These are phyloP conservation scores for Catamblyrhynchus diadema DNA, from an alignment of 2,797 vertebrate species.

Conservation along the genomic window DNA sequence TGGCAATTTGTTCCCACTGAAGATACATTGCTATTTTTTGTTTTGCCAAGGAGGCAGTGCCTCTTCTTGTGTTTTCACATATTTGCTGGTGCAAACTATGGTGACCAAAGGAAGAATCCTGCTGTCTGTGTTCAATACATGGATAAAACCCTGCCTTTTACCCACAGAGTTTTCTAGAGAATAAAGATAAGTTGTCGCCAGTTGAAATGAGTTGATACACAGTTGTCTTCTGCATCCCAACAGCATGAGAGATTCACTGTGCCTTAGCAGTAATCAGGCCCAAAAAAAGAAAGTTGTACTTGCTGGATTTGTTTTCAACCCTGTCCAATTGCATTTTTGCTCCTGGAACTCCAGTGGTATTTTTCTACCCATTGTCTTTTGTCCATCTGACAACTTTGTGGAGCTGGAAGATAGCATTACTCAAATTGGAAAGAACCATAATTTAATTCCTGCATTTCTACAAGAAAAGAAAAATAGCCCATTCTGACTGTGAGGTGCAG, in stretches of 20 bases:
- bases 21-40: not conserved
- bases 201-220: not conserved
- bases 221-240: not conserved
- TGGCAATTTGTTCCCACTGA: not conserved
- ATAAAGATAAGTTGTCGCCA: not conserved
- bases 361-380: not conserved
- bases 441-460: not conserved
- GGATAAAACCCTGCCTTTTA: not conserved
- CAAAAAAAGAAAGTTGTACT: not conserved
- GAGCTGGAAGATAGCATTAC: not conserved
- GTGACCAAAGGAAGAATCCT: not conserved
- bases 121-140: not conserved
- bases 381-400: not conserved
- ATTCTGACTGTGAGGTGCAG: not conserved
- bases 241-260: not conserved
- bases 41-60: not conserved
- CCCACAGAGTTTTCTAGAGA: not conserved
- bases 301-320: not conserved
- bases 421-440: not conserved
- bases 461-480: not conserved
- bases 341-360: not conserved
- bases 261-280: not conserved
- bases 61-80: not conserved
- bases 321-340: not conserved
- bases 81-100: not conserved